Percentiles rank a stretch among this genome's conserved stretches.
Evolutionary conservation across 2,797 vertebrate species (phyloP).

Genomic region (Cercopithecus diana): DNA sequence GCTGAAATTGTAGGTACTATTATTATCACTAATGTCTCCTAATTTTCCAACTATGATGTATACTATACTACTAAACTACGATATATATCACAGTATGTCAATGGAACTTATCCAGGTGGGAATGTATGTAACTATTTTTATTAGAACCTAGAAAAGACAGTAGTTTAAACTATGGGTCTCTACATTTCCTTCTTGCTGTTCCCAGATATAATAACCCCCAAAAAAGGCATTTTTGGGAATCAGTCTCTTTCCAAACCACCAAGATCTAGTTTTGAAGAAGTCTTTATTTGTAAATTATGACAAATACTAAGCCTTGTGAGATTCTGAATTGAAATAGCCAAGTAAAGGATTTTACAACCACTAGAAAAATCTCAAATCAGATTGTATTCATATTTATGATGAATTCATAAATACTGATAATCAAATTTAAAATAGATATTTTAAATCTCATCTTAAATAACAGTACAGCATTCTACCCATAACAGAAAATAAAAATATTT

Average conservation of each 20-base stretch:
- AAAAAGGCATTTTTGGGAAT: conserved; percentile 1
- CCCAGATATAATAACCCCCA: not conserved
- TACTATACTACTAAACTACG: not conserved
- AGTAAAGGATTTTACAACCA: conserved; percentile 52
- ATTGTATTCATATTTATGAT: not conserved
- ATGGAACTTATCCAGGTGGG: not conserved
- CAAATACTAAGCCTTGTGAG: conserved; percentile 11
- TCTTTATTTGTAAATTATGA: conserved; percentile 40
- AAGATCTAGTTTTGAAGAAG: conserved; percentile 6
- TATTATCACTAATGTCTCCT: not conserved
- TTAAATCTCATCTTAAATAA: conserved; percentile 53
- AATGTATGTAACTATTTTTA: not conserved
- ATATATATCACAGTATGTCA: not conserved
- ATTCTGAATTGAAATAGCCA: conserved; percentile 35
- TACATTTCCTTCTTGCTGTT: conserved; percentile 4
- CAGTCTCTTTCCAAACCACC: conserved; percentile 6
- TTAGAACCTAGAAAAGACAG: not conserved
- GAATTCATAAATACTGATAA: conserved; percentile 53
- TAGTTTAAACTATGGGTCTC: not conserved
- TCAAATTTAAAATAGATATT: conserved; percentile 35
- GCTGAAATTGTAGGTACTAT: not conserved
- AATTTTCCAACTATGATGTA: not conserved
- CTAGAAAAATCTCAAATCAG: conserved; percentile 48
- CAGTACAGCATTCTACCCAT: not conserved
- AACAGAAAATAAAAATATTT: conserved; percentile 45